These are phyloP conservation scores for Lamellibrachia luymesi DNA, from an alignment of 1,140 invertebrate species.

Conservation along the genomic window DNA sequence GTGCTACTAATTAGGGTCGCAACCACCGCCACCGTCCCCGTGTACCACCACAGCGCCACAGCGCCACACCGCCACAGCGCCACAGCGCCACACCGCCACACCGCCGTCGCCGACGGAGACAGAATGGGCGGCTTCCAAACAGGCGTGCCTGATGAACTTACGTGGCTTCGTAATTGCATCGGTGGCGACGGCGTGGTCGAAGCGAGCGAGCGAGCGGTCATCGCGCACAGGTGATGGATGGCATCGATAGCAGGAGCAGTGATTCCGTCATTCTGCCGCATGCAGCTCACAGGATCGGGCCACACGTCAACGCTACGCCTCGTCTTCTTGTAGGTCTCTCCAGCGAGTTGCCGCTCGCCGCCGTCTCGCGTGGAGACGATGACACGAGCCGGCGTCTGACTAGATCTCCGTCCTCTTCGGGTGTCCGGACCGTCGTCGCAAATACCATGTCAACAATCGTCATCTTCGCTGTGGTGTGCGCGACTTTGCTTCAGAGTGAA, in stretches of 20 bases:
- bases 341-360: too few relatives aligned
- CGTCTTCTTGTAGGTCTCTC: too few relatives aligned
- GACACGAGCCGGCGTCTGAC: not conserved
- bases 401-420: not conserved
- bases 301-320: not conserved
- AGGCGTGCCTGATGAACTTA: not conserved
- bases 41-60: too few relatives aligned
- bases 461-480: not conserved
- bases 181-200: not conserved
- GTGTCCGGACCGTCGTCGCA: not conserved
- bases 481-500: not conserved
- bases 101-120: not conserved
- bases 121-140: not conserved
- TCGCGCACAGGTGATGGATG: not conserved
- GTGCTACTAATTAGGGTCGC: not conserved
- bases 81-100: not conserved
- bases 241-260: not conserved
- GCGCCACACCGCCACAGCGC: not conserved
- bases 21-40: not conserved
- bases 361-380: not conserved
- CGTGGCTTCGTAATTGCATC: conserved; percentile 7
- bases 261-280: not conserved
- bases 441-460: not conserved
- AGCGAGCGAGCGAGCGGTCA: not conserved
- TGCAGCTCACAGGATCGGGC: not conserved